Evolutionary conservation across 2,888 invertebrate genomes (phyloP).

Genomic region (Apoda limacodes): DNA sequence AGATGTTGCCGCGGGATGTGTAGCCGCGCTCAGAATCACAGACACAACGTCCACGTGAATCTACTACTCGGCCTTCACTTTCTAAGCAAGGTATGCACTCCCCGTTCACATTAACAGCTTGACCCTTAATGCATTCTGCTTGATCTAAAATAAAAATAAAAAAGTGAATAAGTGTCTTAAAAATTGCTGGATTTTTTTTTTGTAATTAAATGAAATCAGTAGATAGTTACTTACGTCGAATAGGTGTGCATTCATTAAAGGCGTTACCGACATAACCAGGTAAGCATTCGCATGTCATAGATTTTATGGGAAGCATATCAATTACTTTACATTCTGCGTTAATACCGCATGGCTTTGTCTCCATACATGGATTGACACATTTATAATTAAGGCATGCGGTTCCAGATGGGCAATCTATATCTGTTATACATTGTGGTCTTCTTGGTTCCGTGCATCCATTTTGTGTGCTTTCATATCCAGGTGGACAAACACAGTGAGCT

Average conservation of each 20-base stretch:
- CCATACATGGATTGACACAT: slow-evolving; percentile 86
- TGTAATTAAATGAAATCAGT: background rate
- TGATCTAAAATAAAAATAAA: too few species aligned
- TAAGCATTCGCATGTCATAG: slow-evolving; percentile 89
- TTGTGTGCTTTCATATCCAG: slow-evolving; percentile 76
- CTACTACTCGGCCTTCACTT: slow-evolving; percentile 79
- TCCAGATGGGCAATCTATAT: slow-evolving; percentile 85
- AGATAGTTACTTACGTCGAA: slow-evolving; percentile 73
- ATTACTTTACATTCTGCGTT: slow-evolving; percentile 84
- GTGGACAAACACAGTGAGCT: slow-evolving; percentile 85
- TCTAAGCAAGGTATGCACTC: slow-evolving; percentile 81
- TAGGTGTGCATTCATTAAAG: slow-evolving; percentile 77
- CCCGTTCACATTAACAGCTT: slow-evolving; percentile 80
- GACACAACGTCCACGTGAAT: slow-evolving; percentile 82
- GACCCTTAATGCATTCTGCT: slow-evolving; percentile 81
- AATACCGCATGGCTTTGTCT: slow-evolving; percentile 82
- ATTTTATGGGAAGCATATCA: slow-evolving; percentile 85
- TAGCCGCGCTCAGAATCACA: slow-evolving; percentile 85
- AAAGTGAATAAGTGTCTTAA: too few species aligned
- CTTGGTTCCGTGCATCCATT: slow-evolving; percentile 72
- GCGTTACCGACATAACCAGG: slow-evolving; percentile 91
- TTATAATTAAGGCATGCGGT: slow-evolving; percentile 84
- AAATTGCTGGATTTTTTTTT: background rate
- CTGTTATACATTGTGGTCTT: slow-evolving; percentile 77
- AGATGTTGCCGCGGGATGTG: slow-evolving; percentile 81